Evolutionary conservation across 2,113 vertebrate genomes (phyloP).

Genomic region (Macrotus californicus): DNA sequence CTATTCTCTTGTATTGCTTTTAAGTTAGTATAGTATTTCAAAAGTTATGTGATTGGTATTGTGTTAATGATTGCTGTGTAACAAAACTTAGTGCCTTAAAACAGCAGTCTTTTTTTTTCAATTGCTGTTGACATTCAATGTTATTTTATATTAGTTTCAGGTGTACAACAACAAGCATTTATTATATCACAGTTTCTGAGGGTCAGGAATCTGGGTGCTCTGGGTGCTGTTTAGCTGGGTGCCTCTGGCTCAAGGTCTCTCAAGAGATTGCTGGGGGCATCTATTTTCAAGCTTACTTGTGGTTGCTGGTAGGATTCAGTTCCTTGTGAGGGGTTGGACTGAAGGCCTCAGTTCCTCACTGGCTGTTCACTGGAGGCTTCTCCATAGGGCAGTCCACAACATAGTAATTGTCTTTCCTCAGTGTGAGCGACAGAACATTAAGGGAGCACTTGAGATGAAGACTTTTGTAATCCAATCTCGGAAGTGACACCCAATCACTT

Average conservation of each 20-base stretch:
- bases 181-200: background rate
- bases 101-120: background rate
- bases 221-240: background rate
- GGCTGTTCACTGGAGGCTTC: background rate
- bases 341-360: background rate
- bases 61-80: background rate
- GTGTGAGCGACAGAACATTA: background rate
- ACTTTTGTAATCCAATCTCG: constrained; percentile 12
- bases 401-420: background rate
- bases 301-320: constrained; percentile 2
- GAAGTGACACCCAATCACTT: background rate
- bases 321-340: background rate
- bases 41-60: background rate
- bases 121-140: background rate
- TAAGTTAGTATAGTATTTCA: constrained; percentile 44
- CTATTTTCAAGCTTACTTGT: background rate
- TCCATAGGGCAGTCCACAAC: background rate
- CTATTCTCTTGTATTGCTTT: constrained; percentile 4
- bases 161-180: background rate
- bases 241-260: background rate
- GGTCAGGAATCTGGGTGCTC: background rate
- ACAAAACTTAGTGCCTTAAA: constrained; percentile 18
- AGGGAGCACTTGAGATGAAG: background rate
- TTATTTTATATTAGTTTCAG: background rate
- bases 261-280: background rate